Conservation (phyloP, 1,140 invertebrate genomes). For the Pogonomyrmex barbatus region DNA sequence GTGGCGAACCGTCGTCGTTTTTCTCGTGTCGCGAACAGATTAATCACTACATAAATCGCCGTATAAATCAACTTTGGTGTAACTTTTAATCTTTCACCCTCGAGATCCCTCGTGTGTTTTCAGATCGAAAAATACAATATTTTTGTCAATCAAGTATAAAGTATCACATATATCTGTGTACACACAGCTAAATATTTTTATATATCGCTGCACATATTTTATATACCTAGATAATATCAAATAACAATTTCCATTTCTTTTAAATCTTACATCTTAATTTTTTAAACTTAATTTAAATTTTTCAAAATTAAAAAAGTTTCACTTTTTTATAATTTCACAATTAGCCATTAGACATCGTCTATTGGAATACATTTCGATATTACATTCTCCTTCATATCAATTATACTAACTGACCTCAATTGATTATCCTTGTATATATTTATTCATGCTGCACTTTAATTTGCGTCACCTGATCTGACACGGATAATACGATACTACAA, state of each 20-base stretch:
- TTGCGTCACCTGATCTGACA: slow-evolving; percentile 2
- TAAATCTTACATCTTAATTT: neutral
- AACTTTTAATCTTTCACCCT: slow-evolving; percentile 10
- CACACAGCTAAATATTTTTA: neutral
- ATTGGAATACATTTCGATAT: neutral
- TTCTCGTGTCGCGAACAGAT: neutral
- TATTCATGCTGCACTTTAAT: neutral
- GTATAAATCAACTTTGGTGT: slow-evolving; percentile 31
- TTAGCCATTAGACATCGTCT: neutral
- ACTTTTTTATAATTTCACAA: slow-evolving; percentile 9
- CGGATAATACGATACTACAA: slow-evolving; percentile 26
- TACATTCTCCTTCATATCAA: neutral
- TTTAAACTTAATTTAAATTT: neutral
- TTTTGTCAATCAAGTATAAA: neutral
- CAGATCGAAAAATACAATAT: neutral
- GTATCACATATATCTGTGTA: neutral
- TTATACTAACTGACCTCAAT: slow-evolving; percentile 33
- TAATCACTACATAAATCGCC: slow-evolving; percentile 53
- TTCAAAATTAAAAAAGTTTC: too few relatives aligned
- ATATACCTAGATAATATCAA: neutral
- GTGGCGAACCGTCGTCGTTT: slow-evolving; percentile 31
- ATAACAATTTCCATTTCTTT: neutral
- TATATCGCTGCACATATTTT: neutral
- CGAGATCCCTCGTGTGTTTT: neutral
- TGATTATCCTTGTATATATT: slow-evolving; percentile 30